A percentile compares a stretch with the other conserved stretches of the same genome.
Conservation (phyloP, 2,797 vertebrate species). For the Siniperca scherzeri region DNA sequence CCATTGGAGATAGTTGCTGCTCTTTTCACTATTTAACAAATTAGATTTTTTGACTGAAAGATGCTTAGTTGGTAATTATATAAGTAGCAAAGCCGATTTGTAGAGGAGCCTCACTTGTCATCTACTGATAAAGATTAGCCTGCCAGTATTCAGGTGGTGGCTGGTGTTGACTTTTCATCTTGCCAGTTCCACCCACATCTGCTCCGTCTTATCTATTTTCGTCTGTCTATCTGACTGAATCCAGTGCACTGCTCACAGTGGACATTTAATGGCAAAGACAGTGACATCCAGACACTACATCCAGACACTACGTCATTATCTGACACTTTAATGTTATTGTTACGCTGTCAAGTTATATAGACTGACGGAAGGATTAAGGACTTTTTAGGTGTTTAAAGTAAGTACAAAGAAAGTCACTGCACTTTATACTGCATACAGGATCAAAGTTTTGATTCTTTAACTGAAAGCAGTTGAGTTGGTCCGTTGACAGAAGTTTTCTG, state of each 20-base stretch:
- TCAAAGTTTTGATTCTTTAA: constrained; percentile 12
- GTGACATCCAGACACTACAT: constrained; percentile 52
- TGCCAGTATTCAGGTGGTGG: constrained; percentile 36
- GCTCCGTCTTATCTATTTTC: constrained; percentile 51
- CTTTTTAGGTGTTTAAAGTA: constrained; percentile 23
- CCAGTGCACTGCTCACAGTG: constrained; percentile 27
- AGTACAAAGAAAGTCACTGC: constrained; percentile 7
- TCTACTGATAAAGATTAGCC: constrained; percentile 48
- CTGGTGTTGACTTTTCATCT: constrained; percentile 52
- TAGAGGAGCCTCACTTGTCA: constrained; percentile 24
- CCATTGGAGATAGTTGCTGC: not conserved
- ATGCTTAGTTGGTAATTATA: constrained; percentile 31
- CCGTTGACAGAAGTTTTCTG: not conserved
- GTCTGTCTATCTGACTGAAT: constrained; percentile 40
- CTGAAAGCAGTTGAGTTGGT: not conserved
- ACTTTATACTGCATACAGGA: not conserved
- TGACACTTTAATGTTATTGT: constrained; percentile 48
- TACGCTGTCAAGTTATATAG: constrained; percentile 32
- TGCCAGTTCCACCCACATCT: constrained; percentile 45
- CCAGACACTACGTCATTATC: constrained; percentile 55
- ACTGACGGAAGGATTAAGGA: not conserved
- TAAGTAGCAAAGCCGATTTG: constrained; percentile 35
- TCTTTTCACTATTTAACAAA: constrained; percentile 21
- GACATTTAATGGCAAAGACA: constrained; percentile 61
- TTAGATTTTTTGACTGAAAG: constrained; percentile 27